phyloP scores from a whole-genome alignment of 1,140 invertebrate species.

The Zeugodacus cucurbitae region DNA sequence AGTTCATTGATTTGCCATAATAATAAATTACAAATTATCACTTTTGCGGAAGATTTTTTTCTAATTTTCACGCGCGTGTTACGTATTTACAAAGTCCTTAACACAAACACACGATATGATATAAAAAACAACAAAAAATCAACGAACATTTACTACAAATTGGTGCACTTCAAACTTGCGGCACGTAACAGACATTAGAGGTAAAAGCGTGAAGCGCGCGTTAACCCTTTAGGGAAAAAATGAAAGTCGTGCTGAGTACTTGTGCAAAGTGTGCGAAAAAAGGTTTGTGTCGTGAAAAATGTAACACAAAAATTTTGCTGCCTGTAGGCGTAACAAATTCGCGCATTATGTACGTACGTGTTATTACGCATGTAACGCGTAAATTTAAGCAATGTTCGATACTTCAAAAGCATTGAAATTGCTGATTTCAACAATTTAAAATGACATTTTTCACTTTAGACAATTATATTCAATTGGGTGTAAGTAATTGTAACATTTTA shows the following conservation, averaged over 20 bases:
- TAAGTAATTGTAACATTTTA: not conserved
- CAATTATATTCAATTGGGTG: constrained; percentile 24
- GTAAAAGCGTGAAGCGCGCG: not conserved
- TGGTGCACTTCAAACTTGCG: not conserved
- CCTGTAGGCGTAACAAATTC: constrained; percentile 20
- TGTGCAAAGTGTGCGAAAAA: not conserved
- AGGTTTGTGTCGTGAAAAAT: not conserved
- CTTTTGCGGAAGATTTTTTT: not conserved
- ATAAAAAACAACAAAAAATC: not conserved
- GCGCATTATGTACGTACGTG: not conserved
- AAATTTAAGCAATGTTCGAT: not conserved
- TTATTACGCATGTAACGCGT: constrained; percentile 15
- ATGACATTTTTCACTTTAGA: constrained; percentile 29
- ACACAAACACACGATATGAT: not conserved
- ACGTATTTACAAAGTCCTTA: not conserved
- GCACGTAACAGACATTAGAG: constrained; percentile 9
- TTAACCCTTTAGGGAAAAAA: not conserved
- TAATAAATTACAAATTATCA: constrained; percentile 37
- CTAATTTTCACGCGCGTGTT: constrained; percentile 11
- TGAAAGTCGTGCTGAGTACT: not conserved
- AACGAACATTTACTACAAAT: not conserved
- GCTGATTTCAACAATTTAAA: constrained; percentile 23
- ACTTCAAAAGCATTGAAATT: constrained; percentile 9
- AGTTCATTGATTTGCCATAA: constrained; percentile 37
- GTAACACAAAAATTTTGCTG: not conserved